Evolutionary conservation across 2,888 invertebrate genomes (phyloP), one percentile per base, ranked within the genome.

Genomic region (Bembecia ichneumoniformis): DNA sequence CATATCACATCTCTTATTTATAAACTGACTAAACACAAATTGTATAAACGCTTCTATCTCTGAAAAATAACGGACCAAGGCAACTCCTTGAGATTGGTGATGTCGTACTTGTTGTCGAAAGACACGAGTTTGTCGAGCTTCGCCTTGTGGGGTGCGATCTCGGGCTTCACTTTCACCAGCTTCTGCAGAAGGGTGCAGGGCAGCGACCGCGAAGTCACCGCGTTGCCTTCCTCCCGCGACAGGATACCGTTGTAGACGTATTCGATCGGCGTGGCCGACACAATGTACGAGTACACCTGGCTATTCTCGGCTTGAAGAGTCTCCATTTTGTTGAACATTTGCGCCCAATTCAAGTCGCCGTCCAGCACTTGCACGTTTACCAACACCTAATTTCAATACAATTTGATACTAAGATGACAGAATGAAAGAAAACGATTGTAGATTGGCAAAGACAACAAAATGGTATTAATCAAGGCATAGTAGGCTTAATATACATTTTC

Each of bases 61-160:
- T 79, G 71, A 52, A 86, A 84, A 49, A 86, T 79, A 3, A 82
- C 84, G 1, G 84, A 82, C 84, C 84, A 86, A 0, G 84, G 84
- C 48, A 86, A 53, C 46, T 72, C 75, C 11, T 61, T 75, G 15
- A 84, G 56, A 43, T 61, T 71, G 0, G 68, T 74, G 11, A 84
- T 72, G 50, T 68, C 64, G 55, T 76, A 86, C 47, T 71, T 75
- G 45, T 55, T 58, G 49, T 75, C 63, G 15, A 78, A 79, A 0
- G 60, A 61, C 3, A 53, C 47, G 5, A 86, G 59, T 1, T 51
- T 54, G 0, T 51, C 45, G 11, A 78, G 9, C 0, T 44, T 55
- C 2, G 57, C 54, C 3, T 56, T 9, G 0, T 51, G 48, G 0
- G 78, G 78, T 13, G 35, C 49, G 11, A 62, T 63, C 46, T 64